Conservation (phyloP, 1,140 invertebrate genomes). For the Trichonephila inaurata region DNA sequence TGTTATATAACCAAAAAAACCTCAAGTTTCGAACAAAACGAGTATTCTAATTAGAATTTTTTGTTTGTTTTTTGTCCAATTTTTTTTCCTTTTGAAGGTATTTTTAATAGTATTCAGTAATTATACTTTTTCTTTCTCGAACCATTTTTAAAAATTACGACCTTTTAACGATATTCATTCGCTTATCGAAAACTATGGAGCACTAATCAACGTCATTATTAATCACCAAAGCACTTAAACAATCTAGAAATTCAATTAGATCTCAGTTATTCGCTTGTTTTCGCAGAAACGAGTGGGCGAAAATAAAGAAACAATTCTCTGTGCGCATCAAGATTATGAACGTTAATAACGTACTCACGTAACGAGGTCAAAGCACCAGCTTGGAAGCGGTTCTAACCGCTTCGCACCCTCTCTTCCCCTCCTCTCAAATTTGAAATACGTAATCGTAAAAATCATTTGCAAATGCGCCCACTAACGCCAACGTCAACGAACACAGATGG, state of each 20-base stretch:
- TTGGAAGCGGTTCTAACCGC: conserved; percentile 5
- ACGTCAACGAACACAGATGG: background rate
- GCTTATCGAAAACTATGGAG: background rate
- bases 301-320: background rate
- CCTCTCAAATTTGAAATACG: background rate
- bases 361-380: conserved; percentile 20
- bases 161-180: background rate
- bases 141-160: background rate
- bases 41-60: too few relatives aligned
- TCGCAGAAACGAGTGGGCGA: background rate
- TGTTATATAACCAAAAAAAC: too few relatives aligned
- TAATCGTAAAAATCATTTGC: background rate
- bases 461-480: background rate
- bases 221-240: conserved; percentile 12
- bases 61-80: too few relatives aligned
- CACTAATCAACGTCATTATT: conserved; percentile 4
- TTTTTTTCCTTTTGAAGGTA: too few relatives aligned
- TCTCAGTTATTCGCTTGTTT: background rate
- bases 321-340: conserved; percentile 2
- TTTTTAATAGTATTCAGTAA: too few relatives aligned
- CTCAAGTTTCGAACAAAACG: too few relatives aligned
- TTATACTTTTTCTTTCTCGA: too few relatives aligned
- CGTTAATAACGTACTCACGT: conserved; percentile 17
- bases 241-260: conserved; percentile 1
- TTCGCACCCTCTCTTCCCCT: background rate